phyloP scores from a whole-genome alignment of 1,140 invertebrate species.

The Drosophila pallidifrons region DNA sequence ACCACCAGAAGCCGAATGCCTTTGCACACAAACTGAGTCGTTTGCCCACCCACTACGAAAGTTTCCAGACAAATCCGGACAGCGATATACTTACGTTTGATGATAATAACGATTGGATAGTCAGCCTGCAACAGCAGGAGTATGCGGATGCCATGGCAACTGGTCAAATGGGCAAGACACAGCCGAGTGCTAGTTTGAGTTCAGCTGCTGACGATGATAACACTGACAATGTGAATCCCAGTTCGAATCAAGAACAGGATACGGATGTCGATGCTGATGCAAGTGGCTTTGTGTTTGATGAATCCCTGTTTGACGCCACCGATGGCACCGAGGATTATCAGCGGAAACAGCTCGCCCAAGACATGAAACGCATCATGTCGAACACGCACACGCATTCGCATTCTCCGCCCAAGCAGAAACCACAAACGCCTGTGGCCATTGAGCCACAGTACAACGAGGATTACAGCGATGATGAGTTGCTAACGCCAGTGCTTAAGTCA shows the following conservation, averaged over 20 bases:
- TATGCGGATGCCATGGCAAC: constrained; percentile 57
- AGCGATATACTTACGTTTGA: constrained; percentile 77
- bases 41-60: constrained; percentile 80
- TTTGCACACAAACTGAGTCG: constrained; percentile 68
- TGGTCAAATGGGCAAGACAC: constrained; percentile 33
- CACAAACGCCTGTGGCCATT: constrained; percentile 13
- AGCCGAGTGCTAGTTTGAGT: not conserved
- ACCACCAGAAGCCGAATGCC: constrained; percentile 62
- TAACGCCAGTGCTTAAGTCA: constrained; percentile 58
- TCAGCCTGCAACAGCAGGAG: constrained; percentile 69
- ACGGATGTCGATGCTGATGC: constrained; percentile 37
- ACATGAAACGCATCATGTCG: constrained; percentile 84
- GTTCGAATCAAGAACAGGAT: constrained; percentile 33
- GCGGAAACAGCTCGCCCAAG: constrained; percentile 77
- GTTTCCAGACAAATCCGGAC: constrained; percentile 81
- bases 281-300: constrained; percentile 71
- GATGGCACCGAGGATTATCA: constrained; percentile 78
- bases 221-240: constrained; percentile 1
- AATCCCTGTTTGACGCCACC: constrained; percentile 67
- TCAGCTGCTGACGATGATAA: not conserved
- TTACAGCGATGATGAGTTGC: constrained; percentile 57
- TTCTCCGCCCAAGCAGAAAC: constrained; percentile 22
- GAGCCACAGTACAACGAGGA: constrained; percentile 51
- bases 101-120: constrained; percentile 70
- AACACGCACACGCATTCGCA: constrained; percentile 63